Conservation (phyloP, 2,113 vertebrate species). For the Tetrax tetrax region DNA sequence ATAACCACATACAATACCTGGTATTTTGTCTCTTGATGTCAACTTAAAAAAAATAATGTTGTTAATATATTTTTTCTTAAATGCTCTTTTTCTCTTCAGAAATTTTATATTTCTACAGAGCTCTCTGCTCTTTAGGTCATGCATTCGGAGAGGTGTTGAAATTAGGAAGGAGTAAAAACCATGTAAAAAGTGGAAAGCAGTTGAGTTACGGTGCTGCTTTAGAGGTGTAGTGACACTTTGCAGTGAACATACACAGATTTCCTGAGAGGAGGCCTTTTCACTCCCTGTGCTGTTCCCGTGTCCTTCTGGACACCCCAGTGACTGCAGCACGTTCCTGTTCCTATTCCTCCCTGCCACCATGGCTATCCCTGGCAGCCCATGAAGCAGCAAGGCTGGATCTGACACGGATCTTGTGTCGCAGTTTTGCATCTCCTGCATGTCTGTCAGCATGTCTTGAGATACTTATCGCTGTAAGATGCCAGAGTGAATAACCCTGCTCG, state of each 20-base stretch:
- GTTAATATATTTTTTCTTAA: background rate
- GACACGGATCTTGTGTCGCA: background rate
- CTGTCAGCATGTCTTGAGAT: background rate
- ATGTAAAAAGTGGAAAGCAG: background rate
- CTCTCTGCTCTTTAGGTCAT: background rate
- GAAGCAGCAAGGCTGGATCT: background rate
- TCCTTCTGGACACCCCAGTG: background rate
- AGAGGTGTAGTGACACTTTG: background rate
- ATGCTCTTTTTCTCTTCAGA: background rate
- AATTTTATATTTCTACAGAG: background rate
- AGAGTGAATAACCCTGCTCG: background rate
- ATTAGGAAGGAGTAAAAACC: background rate
- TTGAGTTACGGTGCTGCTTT: background rate
- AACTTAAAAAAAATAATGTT: background rate
- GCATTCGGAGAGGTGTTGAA: background rate
- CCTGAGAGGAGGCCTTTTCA: background rate
- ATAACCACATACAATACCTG: background rate
- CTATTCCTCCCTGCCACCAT: accelerated
- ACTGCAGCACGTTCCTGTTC: accelerated
- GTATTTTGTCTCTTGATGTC: background rate
- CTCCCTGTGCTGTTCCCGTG: background rate
- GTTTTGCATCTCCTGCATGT: background rate
- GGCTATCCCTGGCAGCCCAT: background rate
- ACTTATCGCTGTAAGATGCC: background rate
- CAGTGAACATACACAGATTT: background rate